These are phyloP conservation scores for Carcharodon carcharias DNA, from an alignment of 2,797 vertebrate genomes.

Conservation along the genomic window DNA sequence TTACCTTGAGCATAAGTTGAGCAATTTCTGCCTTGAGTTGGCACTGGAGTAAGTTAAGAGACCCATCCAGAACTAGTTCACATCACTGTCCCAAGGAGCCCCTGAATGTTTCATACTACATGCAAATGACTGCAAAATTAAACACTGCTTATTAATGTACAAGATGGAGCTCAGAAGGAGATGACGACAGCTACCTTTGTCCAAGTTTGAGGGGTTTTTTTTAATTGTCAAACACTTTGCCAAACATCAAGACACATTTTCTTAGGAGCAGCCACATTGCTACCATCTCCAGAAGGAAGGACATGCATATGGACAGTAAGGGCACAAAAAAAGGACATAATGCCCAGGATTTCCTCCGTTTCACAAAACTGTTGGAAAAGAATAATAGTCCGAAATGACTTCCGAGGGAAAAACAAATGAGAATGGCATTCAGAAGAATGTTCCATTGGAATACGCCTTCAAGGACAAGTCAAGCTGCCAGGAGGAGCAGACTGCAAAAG, in stretches of 20 bases:
- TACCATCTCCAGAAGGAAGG: not conserved
- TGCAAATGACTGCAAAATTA: not conserved
- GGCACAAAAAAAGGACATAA: not conserved
- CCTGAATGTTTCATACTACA: not conserved
- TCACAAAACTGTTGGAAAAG: slow-evolving; percentile 1
- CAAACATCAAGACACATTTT: slow-evolving; percentile 4
- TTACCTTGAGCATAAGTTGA: not conserved
- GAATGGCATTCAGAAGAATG: not conserved
- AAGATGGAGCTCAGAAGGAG: not conserved
- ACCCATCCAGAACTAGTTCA: not conserved
- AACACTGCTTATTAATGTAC: not conserved
- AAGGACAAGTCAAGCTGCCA: not conserved
- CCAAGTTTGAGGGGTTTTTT: not conserved
- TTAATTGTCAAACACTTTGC: slow-evolving; percentile 4
- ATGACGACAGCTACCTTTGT: not conserved
- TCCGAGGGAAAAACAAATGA: not conserved
- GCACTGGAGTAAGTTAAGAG: not conserved
- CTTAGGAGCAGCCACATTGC: not conserved
- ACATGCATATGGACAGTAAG: not conserved
- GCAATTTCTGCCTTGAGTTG: not conserved
- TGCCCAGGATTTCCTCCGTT: not conserved
- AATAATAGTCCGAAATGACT: not conserved
- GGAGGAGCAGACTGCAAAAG: not conserved
- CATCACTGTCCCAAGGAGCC: not conserved
- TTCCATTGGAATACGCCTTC: not conserved